Evolutionary conservation across 2,797 vertebrate genomes (phyloP).

Genomic region (Paguma larvata): DNA sequence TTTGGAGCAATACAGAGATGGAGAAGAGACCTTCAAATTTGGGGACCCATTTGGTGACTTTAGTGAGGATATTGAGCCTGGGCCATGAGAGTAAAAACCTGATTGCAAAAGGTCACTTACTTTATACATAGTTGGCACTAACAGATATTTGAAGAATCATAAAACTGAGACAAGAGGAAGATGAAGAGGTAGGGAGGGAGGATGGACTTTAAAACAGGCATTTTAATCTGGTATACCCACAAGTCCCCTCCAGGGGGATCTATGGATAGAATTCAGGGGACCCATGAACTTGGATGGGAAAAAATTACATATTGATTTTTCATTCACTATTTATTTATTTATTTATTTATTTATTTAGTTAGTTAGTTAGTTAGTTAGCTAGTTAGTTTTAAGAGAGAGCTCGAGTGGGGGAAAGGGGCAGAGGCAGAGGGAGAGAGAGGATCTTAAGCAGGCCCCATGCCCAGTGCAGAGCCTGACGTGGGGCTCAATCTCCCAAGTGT

Average conservation of each 20-base stretch:
- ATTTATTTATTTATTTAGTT: no score
- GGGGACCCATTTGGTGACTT: not conserved
- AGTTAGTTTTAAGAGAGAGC: no score
- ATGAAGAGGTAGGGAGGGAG: not conserved
- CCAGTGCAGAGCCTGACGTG: no score
- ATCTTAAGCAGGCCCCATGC: no score
- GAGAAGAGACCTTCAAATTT: not conserved
- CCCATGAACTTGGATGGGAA: not conserved
- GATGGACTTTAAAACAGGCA: not conserved
- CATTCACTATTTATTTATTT: not conserved
- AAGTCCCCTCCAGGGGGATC: not conserved
- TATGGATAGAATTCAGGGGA: not conserved
- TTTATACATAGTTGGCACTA: not conserved
- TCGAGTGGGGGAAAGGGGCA: no score
- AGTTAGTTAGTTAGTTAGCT: no score
- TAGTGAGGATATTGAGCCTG: not conserved
- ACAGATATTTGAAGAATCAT: not conserved
- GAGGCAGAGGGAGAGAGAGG: no score
- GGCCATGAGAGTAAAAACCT: not conserved
- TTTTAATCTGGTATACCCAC: not conserved
- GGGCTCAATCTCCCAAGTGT: no score
- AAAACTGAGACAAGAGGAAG: slow-evolving; percentile 1
- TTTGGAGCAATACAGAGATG: not conserved
- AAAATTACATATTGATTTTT: slow-evolving; percentile 4
- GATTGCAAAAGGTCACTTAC: not conserved